Conservation (phyloP, 1,140 invertebrate species). For the Muscidifurax raptorellus region DNA sequence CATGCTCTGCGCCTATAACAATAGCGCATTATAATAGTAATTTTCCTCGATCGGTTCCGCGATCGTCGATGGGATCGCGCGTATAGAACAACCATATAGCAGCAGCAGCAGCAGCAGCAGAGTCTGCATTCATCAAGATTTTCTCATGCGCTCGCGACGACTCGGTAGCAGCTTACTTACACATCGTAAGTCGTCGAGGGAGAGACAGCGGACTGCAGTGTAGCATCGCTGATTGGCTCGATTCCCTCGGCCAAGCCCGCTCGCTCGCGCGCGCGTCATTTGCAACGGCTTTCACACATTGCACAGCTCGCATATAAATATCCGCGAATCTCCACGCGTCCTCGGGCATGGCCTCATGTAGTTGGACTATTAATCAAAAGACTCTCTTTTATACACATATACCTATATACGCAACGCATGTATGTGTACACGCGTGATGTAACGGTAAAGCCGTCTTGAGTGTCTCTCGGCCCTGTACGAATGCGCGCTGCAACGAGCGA, state of each 20-base stretch:
- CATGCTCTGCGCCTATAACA: too few species aligned
- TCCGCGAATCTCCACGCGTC: constrained; percentile 64
- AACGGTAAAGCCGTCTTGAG: constrained; percentile 69
- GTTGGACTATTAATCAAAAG: constrained; percentile 72
- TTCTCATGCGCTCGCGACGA: not conserved
- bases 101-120: too few species aligned
- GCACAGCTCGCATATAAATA: constrained; percentile 69
- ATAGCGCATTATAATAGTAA: too few species aligned
- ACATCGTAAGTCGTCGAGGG: not conserved
- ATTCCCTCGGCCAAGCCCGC: constrained; percentile 57
- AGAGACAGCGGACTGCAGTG: not conserved
- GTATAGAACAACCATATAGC: too few species aligned
- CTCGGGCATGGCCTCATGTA: constrained; percentile 22
- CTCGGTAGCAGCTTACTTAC: not conserved
- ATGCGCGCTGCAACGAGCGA: constrained; percentile 49
- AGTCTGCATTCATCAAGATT: not conserved
- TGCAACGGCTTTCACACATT: constrained; percentile 43
- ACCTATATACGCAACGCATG: too few species aligned
- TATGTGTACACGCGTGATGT: constrained; percentile 53
- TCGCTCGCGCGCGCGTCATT: constrained; percentile 57
- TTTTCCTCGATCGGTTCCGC: too few species aligned
- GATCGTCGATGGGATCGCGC: too few species aligned
- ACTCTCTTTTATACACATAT: constrained; percentile 54
- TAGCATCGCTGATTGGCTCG: constrained; percentile 54
- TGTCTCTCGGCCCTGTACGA: constrained; percentile 44